A percentile compares a stretch with the other conserved stretches of the same genome.
Conservation (phyloP, 2,888 invertebrate species). For the Dolomedes plantarius region DNA sequence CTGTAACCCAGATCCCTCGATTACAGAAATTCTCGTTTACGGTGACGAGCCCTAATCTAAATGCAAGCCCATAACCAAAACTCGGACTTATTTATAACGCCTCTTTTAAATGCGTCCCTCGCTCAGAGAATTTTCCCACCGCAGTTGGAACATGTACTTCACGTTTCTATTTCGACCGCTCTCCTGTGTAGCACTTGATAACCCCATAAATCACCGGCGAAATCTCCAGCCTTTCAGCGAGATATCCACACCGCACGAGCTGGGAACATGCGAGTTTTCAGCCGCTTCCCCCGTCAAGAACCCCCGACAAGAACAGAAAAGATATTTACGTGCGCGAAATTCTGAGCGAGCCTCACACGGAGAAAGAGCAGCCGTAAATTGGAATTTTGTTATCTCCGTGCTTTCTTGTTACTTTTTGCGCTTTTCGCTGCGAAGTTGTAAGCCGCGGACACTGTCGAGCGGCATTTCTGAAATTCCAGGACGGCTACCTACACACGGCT, state of each 20-base stretch:
- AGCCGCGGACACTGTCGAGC: not conserved
- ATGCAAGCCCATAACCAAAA: too few relatives aligned
- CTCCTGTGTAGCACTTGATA: too few relatives aligned
- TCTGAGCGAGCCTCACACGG: not conserved
- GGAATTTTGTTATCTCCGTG: not conserved
- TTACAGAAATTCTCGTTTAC: too few relatives aligned
- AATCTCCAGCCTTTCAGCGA: not conserved
- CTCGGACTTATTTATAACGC: too few relatives aligned
- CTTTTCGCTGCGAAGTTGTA: not conserved
- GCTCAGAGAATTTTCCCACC: too few relatives aligned
- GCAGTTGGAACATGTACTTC: too few relatives aligned
- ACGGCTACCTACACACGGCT: too few relatives aligned
- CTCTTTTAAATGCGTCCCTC: too few relatives aligned
- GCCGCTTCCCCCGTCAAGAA: not conserved
- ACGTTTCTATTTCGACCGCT: too few relatives aligned
- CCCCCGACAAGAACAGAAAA: not conserved
- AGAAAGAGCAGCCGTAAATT: not conserved
- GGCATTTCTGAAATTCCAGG: not conserved
- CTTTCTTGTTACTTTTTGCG: not conserved
- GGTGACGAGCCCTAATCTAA: too few relatives aligned
- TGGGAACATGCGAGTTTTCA: too few relatives aligned
- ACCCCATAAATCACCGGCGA: not conserved
- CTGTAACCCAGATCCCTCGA: too few relatives aligned
- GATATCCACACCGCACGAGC: not conserved
- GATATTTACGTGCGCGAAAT: not conserved